These are phyloP conservation scores for Sesamia inferens DNA, from an alignment of 2,888 invertebrate species.

Conservation along the genomic window DNA sequence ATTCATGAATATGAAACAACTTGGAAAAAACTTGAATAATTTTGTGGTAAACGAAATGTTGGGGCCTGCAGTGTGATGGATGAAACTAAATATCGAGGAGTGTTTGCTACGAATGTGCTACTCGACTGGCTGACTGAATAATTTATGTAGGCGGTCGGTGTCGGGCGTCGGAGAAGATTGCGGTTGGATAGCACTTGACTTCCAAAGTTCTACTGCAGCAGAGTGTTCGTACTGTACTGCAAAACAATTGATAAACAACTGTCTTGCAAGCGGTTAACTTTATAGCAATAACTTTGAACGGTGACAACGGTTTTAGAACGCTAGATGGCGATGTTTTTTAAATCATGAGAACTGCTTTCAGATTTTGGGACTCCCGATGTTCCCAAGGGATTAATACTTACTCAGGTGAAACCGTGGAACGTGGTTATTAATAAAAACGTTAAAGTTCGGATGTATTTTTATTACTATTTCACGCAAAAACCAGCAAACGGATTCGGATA, in stretches of 20 bases:
- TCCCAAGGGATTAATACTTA: no score
- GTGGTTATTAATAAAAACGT: no score
- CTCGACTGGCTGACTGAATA: conserved; percentile 16
- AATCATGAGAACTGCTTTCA: no score
- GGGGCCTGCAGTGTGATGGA: conserved; percentile 53
- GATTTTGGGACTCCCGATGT: no score
- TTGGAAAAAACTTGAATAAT: conserved; percentile 40
- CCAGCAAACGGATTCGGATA: no score
- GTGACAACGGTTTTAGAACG: no score
- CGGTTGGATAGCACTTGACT: neutral
- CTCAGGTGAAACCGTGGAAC: no score
- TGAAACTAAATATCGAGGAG: conserved; percentile 37
- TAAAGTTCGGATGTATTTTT: no score
- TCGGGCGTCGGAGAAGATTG: neutral
- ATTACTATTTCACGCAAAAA: no score
- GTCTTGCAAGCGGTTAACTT: neutral
- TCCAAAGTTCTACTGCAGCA: neutral
- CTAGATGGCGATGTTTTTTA: no score
- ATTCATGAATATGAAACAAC: conserved; percentile 45
- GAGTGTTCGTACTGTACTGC: neutral
- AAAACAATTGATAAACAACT: neutral
- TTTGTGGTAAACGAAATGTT: conserved; percentile 44
- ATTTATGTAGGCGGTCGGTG: neutral
- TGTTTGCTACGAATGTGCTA: conserved; percentile 25
- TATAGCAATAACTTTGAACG: no score